Percentiles rank a stretch among this genome's conserved stretches.
phyloP scores from a whole-genome alignment of 2,113 vertebrate species.

The Lophochroa leadbeateri region DNA sequence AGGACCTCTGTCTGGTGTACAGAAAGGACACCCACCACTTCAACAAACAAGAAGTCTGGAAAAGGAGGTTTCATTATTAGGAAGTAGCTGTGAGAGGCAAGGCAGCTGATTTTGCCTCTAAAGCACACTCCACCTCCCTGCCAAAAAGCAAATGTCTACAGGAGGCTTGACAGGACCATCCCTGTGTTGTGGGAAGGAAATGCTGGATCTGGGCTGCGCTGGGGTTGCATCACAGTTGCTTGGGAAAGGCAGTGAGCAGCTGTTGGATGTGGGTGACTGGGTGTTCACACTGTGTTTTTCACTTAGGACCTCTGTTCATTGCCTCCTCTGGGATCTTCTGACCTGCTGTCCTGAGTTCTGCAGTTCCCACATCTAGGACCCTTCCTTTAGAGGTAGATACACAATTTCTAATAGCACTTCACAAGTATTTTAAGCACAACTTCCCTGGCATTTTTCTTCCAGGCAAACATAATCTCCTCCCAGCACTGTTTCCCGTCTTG shows the following conservation, averaged over 20 bases:
- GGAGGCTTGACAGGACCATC: background rate
- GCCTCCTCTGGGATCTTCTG: background rate
- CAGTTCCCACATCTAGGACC: background rate
- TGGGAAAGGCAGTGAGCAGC: fast-evolving
- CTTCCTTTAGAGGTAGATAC: background rate
- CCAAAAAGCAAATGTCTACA: background rate
- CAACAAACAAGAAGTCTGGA: too few species aligned
- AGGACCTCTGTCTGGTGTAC: too few species aligned
- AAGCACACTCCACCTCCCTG: background rate
- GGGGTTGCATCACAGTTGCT: background rate
- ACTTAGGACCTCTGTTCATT: background rate
- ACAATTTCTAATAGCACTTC: background rate
- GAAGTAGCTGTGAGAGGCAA: background rate
- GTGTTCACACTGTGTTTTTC: background rate
- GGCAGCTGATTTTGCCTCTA: background rate
- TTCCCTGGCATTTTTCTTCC: background rate
- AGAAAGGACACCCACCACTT: too few species aligned
- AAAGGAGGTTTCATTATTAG: too few species aligned
- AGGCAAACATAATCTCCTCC: background rate
- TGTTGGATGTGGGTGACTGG: fast-evolving
- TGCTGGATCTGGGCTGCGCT: fast-evolving
- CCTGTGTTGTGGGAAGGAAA: background rate
- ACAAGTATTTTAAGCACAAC: background rate
- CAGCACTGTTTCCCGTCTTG: background rate
- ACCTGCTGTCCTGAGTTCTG: background rate